These are phyloP conservation scores for Hemichromis elongatus DNA, from an alignment of 2,113 vertebrate genomes.

Conservation along the genomic window DNA sequence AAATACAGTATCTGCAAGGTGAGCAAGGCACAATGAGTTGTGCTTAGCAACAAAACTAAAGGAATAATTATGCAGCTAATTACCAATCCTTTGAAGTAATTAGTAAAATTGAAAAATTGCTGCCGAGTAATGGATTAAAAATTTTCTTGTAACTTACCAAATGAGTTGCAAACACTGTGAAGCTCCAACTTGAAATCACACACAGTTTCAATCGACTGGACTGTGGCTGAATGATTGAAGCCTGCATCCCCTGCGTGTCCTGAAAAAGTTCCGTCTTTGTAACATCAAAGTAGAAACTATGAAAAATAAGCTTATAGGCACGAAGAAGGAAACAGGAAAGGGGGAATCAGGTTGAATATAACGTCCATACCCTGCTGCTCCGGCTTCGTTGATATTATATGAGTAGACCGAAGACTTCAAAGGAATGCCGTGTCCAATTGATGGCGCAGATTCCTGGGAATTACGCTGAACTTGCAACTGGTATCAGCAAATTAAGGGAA, in stretches of 20 bases:
- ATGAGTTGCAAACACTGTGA: not conserved
- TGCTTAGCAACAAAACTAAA: not conserved
- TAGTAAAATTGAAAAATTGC: not conserved
- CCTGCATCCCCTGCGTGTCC: not conserved
- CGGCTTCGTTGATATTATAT: slow-evolving; percentile 32
- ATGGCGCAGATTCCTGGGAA: slow-evolving; percentile 22
- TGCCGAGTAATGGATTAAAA: not conserved
- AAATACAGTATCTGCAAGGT: not conserved
- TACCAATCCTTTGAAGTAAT: not conserved
- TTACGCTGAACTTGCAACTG: slow-evolving; percentile 29
- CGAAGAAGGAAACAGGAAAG: not conserved
- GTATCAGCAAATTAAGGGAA: slow-evolving; percentile 10
- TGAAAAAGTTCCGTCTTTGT: slow-evolving; percentile 11
- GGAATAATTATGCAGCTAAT: not conserved
- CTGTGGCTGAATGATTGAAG: not conserved
- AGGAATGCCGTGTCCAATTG: slow-evolving; percentile 3
- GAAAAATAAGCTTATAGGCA: slow-evolving; percentile 25
- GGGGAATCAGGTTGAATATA: slow-evolving; percentile 23
- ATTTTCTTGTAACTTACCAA: not conserved
- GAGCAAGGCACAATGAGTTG: not conserved
- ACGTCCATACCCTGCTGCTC: not conserved
- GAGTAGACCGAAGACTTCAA: slow-evolving; percentile 36
- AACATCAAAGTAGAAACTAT: slow-evolving; percentile 45
- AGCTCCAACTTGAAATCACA: not conserved
- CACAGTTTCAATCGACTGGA: not conserved